phyloP scores from a whole-genome alignment of 2,113 vertebrate species.

The Atrichornis clamosus region DNA sequence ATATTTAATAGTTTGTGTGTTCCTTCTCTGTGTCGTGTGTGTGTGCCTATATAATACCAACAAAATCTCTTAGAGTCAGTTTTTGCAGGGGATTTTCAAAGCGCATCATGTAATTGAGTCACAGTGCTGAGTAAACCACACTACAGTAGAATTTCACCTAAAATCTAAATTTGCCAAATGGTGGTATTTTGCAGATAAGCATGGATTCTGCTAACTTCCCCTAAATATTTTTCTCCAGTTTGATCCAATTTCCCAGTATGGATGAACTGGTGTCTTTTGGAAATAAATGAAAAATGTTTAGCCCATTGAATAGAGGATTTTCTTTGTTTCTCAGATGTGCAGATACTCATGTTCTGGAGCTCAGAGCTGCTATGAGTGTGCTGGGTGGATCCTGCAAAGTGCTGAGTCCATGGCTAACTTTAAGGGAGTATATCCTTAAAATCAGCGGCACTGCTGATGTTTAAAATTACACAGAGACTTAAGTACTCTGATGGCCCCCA shows the following conservation, averaged over 20 bases:
- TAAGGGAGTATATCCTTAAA: conserved; percentile 39
- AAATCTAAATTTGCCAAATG: not conserved
- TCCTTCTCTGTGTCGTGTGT: not conserved
- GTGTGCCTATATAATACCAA: not conserved
- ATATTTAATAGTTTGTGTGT: conserved; percentile 9
- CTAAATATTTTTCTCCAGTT: not conserved
- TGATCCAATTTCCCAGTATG: not conserved
- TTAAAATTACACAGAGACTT: not conserved
- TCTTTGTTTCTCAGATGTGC: conserved; percentile 17
- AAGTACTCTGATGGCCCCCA: not conserved
- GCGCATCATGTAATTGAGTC: not conserved
- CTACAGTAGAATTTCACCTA: not conserved
- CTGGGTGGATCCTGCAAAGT: conserved; percentile 33
- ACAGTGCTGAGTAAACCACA: not conserved
- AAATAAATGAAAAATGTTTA: not conserved
- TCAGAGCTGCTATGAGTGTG: not conserved
- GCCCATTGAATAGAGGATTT: not conserved
- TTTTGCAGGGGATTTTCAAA: not conserved
- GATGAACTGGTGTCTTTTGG: not conserved
- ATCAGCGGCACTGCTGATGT: conserved; percentile 13
- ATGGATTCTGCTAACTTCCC: not conserved
- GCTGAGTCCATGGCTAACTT: conserved; percentile 51
- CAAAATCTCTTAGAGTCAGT: not conserved
- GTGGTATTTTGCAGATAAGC: not conserved
- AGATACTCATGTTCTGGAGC: not conserved